Percentiles rank a stretch among this genome's conserved stretches.
phyloP scores from a whole-genome alignment of 2,797 vertebrate species.

The Rhinophrynus dorsalis region DNA sequence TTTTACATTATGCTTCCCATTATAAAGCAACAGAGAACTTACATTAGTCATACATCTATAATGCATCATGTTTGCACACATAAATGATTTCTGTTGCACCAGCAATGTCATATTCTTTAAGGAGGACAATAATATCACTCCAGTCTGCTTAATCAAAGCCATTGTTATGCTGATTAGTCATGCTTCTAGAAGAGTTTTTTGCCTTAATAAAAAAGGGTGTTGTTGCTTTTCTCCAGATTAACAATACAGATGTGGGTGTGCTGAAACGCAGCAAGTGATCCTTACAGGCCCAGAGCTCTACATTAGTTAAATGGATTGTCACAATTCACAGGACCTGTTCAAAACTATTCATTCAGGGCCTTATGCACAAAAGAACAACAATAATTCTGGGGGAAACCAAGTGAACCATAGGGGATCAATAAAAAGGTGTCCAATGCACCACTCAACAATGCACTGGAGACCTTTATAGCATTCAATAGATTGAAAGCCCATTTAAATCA shows the following conservation, averaged over 20 bases:
- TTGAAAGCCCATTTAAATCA: too few relatives aligned
- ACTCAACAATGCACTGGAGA: too few relatives aligned
- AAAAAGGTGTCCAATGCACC: too few relatives aligned
- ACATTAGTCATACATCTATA: too few relatives aligned
- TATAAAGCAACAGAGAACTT: too few relatives aligned
- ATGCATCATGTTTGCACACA: neutral
- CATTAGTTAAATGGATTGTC: conserved; percentile 6
- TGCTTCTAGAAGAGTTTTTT: neutral
- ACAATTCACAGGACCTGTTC: too few relatives aligned
- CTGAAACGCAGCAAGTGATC: neutral
- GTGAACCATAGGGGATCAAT: too few relatives aligned
- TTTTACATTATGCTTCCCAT: neutral
- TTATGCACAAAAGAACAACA: too few relatives aligned
- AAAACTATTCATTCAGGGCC: too few relatives aligned
- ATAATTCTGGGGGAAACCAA: too few relatives aligned
- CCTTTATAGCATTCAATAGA: too few relatives aligned
- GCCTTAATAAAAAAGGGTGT: neutral
- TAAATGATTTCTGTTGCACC: neutral
- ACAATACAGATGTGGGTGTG: neutral
- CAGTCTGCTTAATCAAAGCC: neutral
- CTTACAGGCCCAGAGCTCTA: neutral
- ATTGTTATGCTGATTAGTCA: neutral
- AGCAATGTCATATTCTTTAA: neutral
- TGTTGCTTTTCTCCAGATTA: neutral
- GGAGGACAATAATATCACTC: neutral